Conservation (phyloP, 2,113 vertebrate genomes). For the Lathamus discolor region DNA sequence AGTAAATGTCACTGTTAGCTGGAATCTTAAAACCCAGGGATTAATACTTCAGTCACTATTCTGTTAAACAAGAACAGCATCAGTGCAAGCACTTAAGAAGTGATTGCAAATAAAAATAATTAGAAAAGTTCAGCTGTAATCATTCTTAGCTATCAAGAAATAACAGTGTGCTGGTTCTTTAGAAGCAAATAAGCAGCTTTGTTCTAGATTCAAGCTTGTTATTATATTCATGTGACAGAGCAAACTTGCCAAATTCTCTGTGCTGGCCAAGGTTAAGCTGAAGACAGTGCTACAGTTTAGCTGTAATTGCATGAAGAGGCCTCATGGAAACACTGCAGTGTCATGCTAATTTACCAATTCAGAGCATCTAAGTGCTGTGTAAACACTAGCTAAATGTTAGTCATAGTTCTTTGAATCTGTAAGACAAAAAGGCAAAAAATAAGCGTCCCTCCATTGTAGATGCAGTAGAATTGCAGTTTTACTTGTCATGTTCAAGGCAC, state of each 20-base stretch:
- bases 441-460: background rate
- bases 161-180: background rate
- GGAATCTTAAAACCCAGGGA: background rate
- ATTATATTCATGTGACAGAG: background rate
- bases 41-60: background rate
- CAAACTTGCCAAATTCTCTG: background rate
- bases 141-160: background rate
- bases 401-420: background rate
- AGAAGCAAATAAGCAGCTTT: background rate
- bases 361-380: background rate
- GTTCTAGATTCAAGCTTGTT: background rate
- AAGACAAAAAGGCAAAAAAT: background rate
- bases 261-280: background rate
- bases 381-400: background rate
- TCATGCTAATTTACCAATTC: background rate
- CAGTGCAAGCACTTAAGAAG: background rate
- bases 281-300: background rate
- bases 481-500: background rate
- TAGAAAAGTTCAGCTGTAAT: background rate
- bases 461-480: background rate
- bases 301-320: background rate
- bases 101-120: background rate
- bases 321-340: background rate
- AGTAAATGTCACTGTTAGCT: background rate
- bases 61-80: background rate